Conservation (phyloP, 2,888 invertebrate genomes). For the Malthinus flaveolus region DNA sequence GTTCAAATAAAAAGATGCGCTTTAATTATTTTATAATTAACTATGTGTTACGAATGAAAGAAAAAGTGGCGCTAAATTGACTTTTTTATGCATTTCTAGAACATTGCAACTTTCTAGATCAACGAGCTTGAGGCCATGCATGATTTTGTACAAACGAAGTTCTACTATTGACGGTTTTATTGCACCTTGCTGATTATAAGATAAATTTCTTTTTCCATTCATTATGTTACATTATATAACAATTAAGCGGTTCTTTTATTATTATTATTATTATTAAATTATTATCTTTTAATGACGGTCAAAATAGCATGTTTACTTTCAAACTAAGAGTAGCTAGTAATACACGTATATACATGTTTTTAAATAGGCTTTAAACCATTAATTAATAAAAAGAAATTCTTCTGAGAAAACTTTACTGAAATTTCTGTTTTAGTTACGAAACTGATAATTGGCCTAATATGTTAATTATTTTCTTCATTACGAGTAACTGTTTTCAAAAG, state of each 20-base stretch:
- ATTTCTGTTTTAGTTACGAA: neutral
- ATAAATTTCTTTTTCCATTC: constrained; percentile 3
- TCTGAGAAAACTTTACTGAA: neutral
- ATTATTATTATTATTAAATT: too few species aligned
- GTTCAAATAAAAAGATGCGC: neutral
- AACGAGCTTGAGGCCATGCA: neutral
- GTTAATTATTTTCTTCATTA: neutral
- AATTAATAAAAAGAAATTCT: neutral
- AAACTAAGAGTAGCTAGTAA: too few species aligned
- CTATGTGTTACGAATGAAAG: neutral
- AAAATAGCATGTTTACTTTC: too few species aligned
- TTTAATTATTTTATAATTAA: too few species aligned
- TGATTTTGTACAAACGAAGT: neutral
- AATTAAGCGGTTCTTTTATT: neutral
- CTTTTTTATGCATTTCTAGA: neutral
- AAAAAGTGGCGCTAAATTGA: constrained; percentile 6
- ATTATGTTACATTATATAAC: neutral
- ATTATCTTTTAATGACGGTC: too few species aligned
- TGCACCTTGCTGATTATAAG: neutral
- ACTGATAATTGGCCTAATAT: neutral
- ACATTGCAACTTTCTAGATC: constrained; percentile 6
- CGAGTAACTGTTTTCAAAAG: neutral
- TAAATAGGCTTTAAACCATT: neutral
- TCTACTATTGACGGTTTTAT: neutral
- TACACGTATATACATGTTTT: too few species aligned